Evolutionary conservation across 2,113 vertebrate species (phyloP), one percentile per base, ranked within the genome.

Genomic region (Callorhinus ursinus): DNA sequence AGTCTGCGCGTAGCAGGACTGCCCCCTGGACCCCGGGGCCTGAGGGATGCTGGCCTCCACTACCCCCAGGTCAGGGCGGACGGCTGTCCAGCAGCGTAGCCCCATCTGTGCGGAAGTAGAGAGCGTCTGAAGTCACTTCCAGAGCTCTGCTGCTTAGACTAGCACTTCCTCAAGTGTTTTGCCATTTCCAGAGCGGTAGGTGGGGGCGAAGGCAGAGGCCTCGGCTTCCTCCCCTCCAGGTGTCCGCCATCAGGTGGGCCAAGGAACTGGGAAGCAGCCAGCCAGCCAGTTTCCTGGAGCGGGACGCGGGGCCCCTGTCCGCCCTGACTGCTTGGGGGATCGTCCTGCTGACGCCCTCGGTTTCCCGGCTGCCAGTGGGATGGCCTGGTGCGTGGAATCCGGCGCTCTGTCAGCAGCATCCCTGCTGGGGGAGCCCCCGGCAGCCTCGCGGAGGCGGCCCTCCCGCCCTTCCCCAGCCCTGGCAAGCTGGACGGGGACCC

Each of bases 401-500:
- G 1, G 57, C 33, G 2, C 36, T 2, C 0, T 76, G 7, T 42
- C 26, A 2, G 72, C 42, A 31, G 42, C 2, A 0, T 49, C 42
- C 16, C 42, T 9, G 39, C 39, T 46, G 5, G 7, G 42, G 42
- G 13, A 46, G 65, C 9, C 18, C 36, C 19, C 36, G 0, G 13
- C 21, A 14, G 36, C 51, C 57, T 26, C 13, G 31, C 46, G 1
- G 12, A 18, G 42, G 76, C 4, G 0, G 4, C 1, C 1, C 0
- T 1, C 5, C 22, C 36, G 7, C 4, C 11, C 26, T 18, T 33
- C 16, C 8, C 28, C 1, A 0, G 69, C 46, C 10, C 0, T 1
- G 4, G 4, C 0, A 0, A 6, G 1, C 0, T 16, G 57, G 57
- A 18, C 0, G 4, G 26, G 7, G 22, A 2, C 7, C 49, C 18